Conservation (phyloP, 2,888 invertebrate species). For the Papilio demoleus region DNA sequence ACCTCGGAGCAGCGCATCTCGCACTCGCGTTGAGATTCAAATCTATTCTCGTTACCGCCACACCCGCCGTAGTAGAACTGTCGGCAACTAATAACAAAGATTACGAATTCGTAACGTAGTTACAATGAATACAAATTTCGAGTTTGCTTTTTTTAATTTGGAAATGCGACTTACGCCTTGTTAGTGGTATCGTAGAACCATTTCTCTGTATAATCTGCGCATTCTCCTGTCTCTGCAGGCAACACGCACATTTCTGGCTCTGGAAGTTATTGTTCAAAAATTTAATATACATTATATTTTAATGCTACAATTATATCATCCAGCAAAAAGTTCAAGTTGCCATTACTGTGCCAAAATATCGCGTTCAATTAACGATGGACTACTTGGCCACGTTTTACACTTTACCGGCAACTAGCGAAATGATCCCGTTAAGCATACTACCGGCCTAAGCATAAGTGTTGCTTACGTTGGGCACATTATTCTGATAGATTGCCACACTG, state of each 20-base stretch:
- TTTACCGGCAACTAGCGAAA: too few relatives aligned
- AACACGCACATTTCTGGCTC: slow-evolving; percentile 85
- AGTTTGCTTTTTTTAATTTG: neutral
- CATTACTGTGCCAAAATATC: too few relatives aligned
- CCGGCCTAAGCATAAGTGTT: too few relatives aligned
- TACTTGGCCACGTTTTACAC: too few relatives aligned
- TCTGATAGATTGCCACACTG: too few relatives aligned
- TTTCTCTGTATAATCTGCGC: slow-evolving; percentile 86
- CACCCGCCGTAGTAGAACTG: slow-evolving; percentile 96
- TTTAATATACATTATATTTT: too few relatives aligned
- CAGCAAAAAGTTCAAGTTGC: too few relatives aligned
- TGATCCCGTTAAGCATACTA: too few relatives aligned
- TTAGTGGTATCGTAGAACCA: slow-evolving; percentile 92
- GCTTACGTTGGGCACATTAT: too few relatives aligned
- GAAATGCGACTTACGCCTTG: slow-evolving; percentile 58
- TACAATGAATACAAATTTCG: neutral
- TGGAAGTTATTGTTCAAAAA: too few relatives aligned
- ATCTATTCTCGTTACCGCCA: slow-evolving; percentile 94
- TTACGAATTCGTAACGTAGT: neutral
- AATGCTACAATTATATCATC: too few relatives aligned
- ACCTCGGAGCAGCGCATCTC: slow-evolving; percentile 83
- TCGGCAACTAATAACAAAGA: slow-evolving; percentile 79
- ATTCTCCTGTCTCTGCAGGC: slow-evolving; percentile 89
- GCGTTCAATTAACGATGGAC: too few relatives aligned
- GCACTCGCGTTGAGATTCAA: slow-evolving; percentile 87